Percentiles rank a stretch among this genome's conserved stretches.
Evolutionary conservation across 1,140 invertebrate genomes (phyloP).

Genomic region (Varroa destructor): DNA sequence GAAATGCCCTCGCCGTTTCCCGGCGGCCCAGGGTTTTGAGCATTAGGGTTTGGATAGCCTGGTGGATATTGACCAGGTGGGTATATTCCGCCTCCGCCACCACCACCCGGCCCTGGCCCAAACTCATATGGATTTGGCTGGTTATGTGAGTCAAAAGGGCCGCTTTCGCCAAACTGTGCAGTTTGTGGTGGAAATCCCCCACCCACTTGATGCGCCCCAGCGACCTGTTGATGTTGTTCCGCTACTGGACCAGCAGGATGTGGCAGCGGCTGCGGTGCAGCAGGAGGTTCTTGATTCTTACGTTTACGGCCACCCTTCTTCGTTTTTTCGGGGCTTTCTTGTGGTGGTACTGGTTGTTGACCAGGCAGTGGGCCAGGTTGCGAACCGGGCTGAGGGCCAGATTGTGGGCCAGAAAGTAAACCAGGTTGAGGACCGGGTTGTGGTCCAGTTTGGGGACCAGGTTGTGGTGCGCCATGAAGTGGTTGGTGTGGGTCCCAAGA

Average conservation of each 20-base stretch:
- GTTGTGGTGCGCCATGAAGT: neutral
- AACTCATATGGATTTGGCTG: constrained; percentile 27
- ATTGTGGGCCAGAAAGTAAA: neutral
- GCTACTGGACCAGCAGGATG: constrained; percentile 1
- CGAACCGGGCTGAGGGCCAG: neutral
- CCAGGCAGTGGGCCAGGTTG: neutral
- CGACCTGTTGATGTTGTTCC: neutral
- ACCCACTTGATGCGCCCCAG: neutral
- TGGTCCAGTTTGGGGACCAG: neutral
- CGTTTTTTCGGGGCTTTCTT: constrained; percentile 9
- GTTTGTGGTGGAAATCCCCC: neutral
- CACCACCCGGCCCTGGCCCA: constrained; percentile 15
- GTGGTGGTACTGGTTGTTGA: constrained; percentile 1
- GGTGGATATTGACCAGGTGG: constrained; percentile 25
- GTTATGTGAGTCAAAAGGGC: constrained; percentile 10
- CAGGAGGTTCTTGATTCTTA: constrained; percentile 20
- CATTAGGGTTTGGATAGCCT: constrained; percentile 20
- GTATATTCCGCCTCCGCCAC: constrained; percentile 6
- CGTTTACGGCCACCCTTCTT: constrained; percentile 15
- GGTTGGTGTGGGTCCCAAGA: constrained; percentile 2
- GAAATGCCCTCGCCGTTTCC: constrained; percentile 28
- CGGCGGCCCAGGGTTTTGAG: constrained; percentile 20
- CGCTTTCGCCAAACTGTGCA: too few relatives aligned
- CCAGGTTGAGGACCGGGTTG: neutral
- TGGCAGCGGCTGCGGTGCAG: neutral